Evolutionary conservation across 2,888 invertebrate species (phyloP), one percentile per base, ranked within the genome.

Genomic region (Netelia melanura): DNA sequence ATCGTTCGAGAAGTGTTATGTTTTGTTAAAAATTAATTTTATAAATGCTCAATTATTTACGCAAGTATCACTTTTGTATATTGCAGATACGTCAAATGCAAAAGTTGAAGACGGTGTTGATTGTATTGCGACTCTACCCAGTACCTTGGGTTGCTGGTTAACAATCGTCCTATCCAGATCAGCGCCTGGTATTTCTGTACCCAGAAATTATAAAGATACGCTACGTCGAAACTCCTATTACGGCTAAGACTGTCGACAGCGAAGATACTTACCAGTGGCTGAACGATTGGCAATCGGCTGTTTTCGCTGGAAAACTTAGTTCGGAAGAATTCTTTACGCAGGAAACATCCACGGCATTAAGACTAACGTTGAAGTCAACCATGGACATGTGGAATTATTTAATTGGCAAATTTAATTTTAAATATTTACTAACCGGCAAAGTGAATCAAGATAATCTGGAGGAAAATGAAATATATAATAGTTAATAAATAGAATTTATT

Each of bases 171-270:
- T n/a, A n/a, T 17, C 23, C 25, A 61, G 62, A 62, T 52, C 52
- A 74, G 52, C 14, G 61, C 21, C 48, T 67, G 25, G 58, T 23
- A 58, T 67, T 77, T 67, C 23, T 38, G 11, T 77, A 77, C 58
- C 38, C 25, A 2, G 25, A 25, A 21, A 30, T 56, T 2, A 67
- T 43, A 43, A 10, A 1, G 43, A 56, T 56, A 52, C 65, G 56
- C 14, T 44, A 58, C 0, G 43, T 58, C 3, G 14, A 58, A 38
- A 44, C 25, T 54, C 71, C 79, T 14, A 30, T 71, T 21, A 48
- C 25, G 9, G 25, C 58, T 10, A 71, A 71, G 62, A 38, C 17
- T 25, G 79, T 79, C 3, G 61, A 21, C 21, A 21, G 1, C 11
- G 52, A 52, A 52, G 8, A 52, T 52, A n/a, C 52, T 14, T n/a